Percentiles rank a stretch among this genome's conserved stretches.
Evolutionary conservation across 2,113 vertebrate species (phyloP).

Genomic region (Callipepla squamata): DNA sequence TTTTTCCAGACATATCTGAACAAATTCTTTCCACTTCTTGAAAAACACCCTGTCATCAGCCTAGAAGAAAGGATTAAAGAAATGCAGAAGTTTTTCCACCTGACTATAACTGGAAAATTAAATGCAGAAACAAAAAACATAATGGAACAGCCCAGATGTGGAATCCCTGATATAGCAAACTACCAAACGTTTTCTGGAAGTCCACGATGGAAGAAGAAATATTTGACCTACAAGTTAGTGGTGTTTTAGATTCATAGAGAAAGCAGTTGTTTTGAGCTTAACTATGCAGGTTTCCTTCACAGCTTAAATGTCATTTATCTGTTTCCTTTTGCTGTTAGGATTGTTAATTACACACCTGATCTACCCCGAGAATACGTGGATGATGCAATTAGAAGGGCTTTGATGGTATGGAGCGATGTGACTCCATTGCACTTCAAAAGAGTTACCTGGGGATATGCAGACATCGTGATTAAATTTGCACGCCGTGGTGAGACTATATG

Average conservation of each 20-base stretch:
- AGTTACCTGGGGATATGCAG: fast-evolving
- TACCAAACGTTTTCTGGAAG: neutral
- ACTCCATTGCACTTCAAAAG: slow-evolving; percentile 66
- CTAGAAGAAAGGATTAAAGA: slow-evolving; percentile 67
- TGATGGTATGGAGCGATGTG: slow-evolving; percentile 71
- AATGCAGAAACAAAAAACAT: neutral
- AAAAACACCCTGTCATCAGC: neutral
- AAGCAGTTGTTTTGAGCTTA: neutral
- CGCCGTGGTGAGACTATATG: slow-evolving; percentile 52
- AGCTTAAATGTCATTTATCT: neutral
- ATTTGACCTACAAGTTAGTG: slow-evolving; percentile 78
- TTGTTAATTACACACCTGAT: slow-evolving; percentile 68
- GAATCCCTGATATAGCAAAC: slow-evolving; percentile 62
- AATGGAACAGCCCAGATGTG: slow-evolving; percentile 74
- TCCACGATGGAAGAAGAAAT: slow-evolving; percentile 63
- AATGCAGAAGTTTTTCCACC: slow-evolving; percentile 77
- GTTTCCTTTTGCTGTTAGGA: slow-evolving; percentile 37
- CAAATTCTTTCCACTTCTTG: slow-evolving; percentile 59
- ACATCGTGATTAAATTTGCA: slow-evolving; percentile 76
- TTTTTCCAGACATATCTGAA: slow-evolving; percentile 74
- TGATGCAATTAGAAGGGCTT: slow-evolving; percentile 58
- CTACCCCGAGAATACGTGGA: slow-evolving; percentile 13
- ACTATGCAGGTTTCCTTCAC: neutral
- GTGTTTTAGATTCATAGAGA: neutral
- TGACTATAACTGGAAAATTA: slow-evolving; percentile 74